Evolutionary conservation across 2,888 invertebrate genomes (phyloP), one percentile per base, ranked within the genome.

Genomic region (Chymomyza caudatula): DNA sequence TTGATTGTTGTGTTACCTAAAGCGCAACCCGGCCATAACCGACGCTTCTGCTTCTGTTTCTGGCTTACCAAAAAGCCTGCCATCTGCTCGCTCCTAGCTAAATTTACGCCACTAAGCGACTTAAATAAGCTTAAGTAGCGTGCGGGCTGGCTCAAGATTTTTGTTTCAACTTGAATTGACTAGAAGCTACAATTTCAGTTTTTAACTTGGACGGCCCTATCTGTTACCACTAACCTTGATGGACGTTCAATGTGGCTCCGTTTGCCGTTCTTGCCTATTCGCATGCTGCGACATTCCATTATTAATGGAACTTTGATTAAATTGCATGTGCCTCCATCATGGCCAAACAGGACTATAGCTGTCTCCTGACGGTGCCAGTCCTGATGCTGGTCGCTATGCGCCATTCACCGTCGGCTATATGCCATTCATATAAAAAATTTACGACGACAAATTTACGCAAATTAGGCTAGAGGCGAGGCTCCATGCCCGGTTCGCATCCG

Each of bases 301-400:
- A 80, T 76, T 78, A 80, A 78, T 83, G 84, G 69, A 77, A 79
- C 78, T 81, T 83, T 85, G 85, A 83, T 85, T 81, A 85, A 81
- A 85, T 83, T 85, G 71, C 82, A 57, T 53, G 53, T 59, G 20
- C 23, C 65, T n/a, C 43, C 17, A 47, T 47, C 15, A 19, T 15
- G 47, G 15, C 15, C 47, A 4, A 47, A 13, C 19, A 19, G 5
- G 47, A 6, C 29, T 57, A 13, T 49, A 23, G 37, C 43, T 20
- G 44, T 43, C 17, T 8, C 20, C 51, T 37, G 29, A 37, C 11
- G 11, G 1, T 11, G 29, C 29, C 29, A 3, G 8, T 1, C 11
- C 29, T 37, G 29, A 37, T 37, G 29, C 29, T 0, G 11, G 4
- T 23, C 23, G 29, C 29, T 11, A 8, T 37, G 29, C 29, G 11